Evolutionary conservation across 2,888 invertebrate genomes (phyloP), one percentile per base, ranked within the genome.

Genomic region (Stratiomys singularior): DNA sequence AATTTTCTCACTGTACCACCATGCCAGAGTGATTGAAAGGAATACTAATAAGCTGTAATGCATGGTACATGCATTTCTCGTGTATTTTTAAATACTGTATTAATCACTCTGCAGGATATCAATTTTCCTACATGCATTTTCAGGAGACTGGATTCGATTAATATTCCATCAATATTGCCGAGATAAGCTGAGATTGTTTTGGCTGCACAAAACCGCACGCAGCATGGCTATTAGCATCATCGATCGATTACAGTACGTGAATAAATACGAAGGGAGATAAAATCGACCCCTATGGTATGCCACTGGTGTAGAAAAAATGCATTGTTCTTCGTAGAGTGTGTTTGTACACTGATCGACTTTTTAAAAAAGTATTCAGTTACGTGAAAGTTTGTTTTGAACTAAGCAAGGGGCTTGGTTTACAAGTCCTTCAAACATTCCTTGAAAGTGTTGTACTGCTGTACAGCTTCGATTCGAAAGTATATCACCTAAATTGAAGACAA

Each of bases 201-300:
- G 23, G 4, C 25, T 27, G 30, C 58, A 28, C 23, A 21, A 37
- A 60, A 44, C 60, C 30, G 52, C 60, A 58, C 23, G 21, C 37
- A 15, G 18, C 28, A 60, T 37, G n/a, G 27, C 4, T 37, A 74
- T 58, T 27, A 58, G 15, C 60, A 15, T 21, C 46, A 13, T 25
- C 23, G 60, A 58, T 58, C 23, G 74, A 74, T 74, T 74, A 58
- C 21, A 7, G 56, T 13, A 1, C 23, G 30, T 30, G 18, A 44
- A 21, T 58, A 60, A 74, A 58, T 52, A 60, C 18, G 5, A 74
- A 58, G 60, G 60, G 74, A n/a, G 74, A 74, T 58, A 58, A 58
- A 74, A 74, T 74, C 60, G 74, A 74, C 74, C 74, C 74, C 74
- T 74, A 74, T 74, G 74, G 60, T 5, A 74, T 25, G 21, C 23